Evolutionary conservation across 2,888 invertebrate species (phyloP).

Genomic region (Metalampra italica): DNA sequence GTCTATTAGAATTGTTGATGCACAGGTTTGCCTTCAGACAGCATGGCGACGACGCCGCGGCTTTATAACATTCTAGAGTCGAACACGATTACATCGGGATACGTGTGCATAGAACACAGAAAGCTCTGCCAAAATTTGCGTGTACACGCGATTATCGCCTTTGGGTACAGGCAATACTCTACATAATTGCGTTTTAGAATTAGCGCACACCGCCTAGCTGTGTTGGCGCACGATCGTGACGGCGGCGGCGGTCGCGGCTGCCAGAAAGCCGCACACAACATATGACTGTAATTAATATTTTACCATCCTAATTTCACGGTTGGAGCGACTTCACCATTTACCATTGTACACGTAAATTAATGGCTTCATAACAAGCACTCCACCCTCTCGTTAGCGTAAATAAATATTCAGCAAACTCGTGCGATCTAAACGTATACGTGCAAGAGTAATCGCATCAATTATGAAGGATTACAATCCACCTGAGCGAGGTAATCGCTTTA

Average conservation of each 20-base stretch:
- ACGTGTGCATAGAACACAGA: neutral
- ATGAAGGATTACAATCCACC: constrained; percentile 1
- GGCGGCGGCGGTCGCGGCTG: constrained; percentile 22
- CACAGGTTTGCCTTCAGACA: constrained; percentile 60
- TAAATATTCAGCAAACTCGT: constrained; percentile 2
- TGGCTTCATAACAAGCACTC: constrained; percentile 10
- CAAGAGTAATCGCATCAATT: constrained; percentile 6
- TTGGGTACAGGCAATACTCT: neutral
- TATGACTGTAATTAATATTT: constrained; percentile 36
- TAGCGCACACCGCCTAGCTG: neutral
- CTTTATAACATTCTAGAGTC: constrained; percentile 23
- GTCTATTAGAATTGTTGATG: constrained; percentile 26
- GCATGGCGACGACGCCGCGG: constrained; percentile 45
- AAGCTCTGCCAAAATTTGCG: constrained; percentile 6
- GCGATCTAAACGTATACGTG: constrained; percentile 1
- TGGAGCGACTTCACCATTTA: constrained; percentile 12
- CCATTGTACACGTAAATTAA: constrained; percentile 9
- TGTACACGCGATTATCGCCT: neutral
- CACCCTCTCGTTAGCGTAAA: constrained; percentile 2
- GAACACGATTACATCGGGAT: constrained; percentile 25
- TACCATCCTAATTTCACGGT: constrained; percentile 38
- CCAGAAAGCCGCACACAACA: constrained; percentile 38
- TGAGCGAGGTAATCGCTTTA: constrained; percentile 8
- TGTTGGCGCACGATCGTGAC: constrained; percentile 3
- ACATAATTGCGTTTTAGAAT: neutral